Evolutionary conservation across 2,113 vertebrate genomes (phyloP), one percentile per base, ranked within the genome.

Genomic region (Kryptolebias marmoratus): DNA sequence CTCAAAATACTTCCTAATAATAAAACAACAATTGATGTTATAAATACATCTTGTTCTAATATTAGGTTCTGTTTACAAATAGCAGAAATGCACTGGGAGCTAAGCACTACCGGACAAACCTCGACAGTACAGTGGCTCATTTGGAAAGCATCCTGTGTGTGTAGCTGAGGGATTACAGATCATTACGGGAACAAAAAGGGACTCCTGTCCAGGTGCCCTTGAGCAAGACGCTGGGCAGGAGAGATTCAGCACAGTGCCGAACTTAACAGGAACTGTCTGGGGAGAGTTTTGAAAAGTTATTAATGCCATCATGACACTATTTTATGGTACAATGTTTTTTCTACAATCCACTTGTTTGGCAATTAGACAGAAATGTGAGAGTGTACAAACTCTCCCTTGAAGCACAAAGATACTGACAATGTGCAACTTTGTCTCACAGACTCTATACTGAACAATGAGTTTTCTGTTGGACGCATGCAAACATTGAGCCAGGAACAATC

Each of bases 401-500:
- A 27, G 57, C 45, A 72, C 59, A 74, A 60, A 73, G 45, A 74
- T 57, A 55, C 45, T 54, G 58, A 91, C 89, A 92, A 88, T 80
- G 87, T 68, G 45, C 63, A 22, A 66, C 84, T 82, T 89, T 93
- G 83, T 90, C 81, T 71, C 22, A 72, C 50, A 61, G 58, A 77
- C 22, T 59, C 45, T 52, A 68, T 31, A 68, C 39, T 48, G 72
- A 84, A 92, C 86, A 91, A 91, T 86, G 79, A 69, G 47, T 65
- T 75, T 71, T 90, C 71, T 88, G 73, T 87, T 55, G 36, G 55
- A 82, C 70, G 30, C 22, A 74, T 13, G 75, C 44, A 75, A 73
- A 67, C 18, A 59, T 74, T 68, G 80, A 47, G 59, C 77, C 79
- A 87, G 87, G 85, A 84, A 87, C 85, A 84, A 88, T 86, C 85